A percentile compares a stretch with the other conserved stretches of the same genome.
These are phyloP conservation scores for Papilio glaucus DNA, from an alignment of 1,140 invertebrate species.

Conservation along the genomic window DNA sequence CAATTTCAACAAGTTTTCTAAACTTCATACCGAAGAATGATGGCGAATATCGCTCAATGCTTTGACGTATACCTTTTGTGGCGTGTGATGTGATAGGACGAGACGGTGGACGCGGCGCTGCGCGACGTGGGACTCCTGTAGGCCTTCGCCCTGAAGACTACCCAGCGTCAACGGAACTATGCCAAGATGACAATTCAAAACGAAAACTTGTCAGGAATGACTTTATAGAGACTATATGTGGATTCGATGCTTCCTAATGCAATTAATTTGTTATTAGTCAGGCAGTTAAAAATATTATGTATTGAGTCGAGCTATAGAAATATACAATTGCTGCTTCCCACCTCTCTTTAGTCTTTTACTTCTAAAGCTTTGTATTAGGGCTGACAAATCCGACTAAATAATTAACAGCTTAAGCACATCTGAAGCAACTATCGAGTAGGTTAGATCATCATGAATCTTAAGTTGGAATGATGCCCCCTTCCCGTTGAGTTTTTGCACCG, in stretches of 20 bases:
- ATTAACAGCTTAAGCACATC: too few species aligned
- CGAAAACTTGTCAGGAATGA: neutral
- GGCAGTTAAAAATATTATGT: neutral
- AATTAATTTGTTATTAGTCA: conserved; percentile 1
- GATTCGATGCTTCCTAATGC: neutral
- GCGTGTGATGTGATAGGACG: conserved; percentile 68
- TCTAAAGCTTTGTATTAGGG: too few species aligned
- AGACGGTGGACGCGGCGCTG: conserved; percentile 76
- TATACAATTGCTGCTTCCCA: too few species aligned
- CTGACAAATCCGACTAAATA: too few species aligned
- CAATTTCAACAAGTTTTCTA: neutral
- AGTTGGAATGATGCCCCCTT: too few species aligned
- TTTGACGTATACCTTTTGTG: conserved; percentile 33
- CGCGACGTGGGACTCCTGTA: conserved; percentile 76
- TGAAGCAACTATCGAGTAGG: too few species aligned
- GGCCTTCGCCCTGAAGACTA: conserved; percentile 39
- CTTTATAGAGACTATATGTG: neutral
- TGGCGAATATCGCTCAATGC: neutral
- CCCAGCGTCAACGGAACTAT: conserved; percentile 3
- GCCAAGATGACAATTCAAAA: neutral
- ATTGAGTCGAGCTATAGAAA: conserved; percentile 8
- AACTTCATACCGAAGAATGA: neutral
- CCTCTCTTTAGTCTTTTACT: too few species aligned
- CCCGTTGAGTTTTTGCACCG: too few species aligned
- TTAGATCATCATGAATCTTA: too few species aligned